Evolutionary conservation across 2,888 invertebrate species (phyloP), one percentile per base, ranked within the genome.

Genomic region (Philaethria dido): DNA sequence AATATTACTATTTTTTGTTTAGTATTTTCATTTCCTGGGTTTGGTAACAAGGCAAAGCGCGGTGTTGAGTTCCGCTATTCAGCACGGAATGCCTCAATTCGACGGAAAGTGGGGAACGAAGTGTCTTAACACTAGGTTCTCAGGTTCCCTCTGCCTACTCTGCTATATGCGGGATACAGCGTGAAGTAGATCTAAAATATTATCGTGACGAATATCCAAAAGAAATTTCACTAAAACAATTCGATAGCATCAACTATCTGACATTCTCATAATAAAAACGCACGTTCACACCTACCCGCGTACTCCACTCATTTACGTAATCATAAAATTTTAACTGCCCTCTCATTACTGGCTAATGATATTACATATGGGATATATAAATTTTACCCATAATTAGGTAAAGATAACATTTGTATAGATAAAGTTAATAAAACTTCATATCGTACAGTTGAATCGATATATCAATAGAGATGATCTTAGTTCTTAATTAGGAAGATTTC

Each of bases 311-410:
- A 47, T 52, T 59, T 20, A 59, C 50, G 48, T 42, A 50, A 64
- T 52, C 65, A 60, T 65, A 22, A 65, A 60, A 52, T 45, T 59
- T 64, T 65, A 50, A 65, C 50, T 42, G 59, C 59, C 33, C 16
- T 33, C 59, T 60, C 47, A 20, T 65, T 65, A 60, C 64, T 36
- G 59, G 59, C 48, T 44, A 47, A 42, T 65, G 48, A 22, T 42
- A 60, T 52, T 44, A 60, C 57, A 42, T 39, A 42, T 42, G 22
- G 25, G 18, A 33, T 36, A n/a, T 39, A 39, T 62, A 48, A 60
- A 60, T 60, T 60, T 45, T 6, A 47, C 11, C 13, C 29, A 33
- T 60, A 60, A 45, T 60, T 47, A 57, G 42, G 42, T 57, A 16
- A 39, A 57, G 57, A 57, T 57, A 57, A 42, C 39, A 22, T 16